Evolutionary conservation across 2,113 vertebrate genomes (phyloP).

Genomic region (Notarius quadriscutis): DNA sequence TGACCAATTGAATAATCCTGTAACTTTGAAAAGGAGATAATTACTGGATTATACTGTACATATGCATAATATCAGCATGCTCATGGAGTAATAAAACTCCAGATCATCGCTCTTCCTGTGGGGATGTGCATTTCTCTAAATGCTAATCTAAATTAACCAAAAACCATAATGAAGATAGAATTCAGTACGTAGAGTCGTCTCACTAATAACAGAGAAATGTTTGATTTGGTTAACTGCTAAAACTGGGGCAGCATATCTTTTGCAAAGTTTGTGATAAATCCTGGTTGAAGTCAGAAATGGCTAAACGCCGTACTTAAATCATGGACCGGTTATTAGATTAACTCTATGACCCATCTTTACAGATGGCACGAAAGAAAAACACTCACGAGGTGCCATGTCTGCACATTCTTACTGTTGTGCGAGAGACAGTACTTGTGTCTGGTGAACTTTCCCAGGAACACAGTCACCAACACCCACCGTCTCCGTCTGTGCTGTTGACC

Average conservation of each 20-base stretch:
- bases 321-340: not conserved
- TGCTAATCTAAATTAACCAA: not conserved
- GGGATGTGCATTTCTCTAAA: not conserved
- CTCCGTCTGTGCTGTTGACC: conserved; percentile 42
- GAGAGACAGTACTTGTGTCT: conserved; percentile 54
- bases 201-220: not conserved
- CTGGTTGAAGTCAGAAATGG: not conserved
- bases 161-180: not conserved
- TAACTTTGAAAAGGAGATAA: not conserved
- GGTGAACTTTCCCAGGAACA: conserved; percentile 55
- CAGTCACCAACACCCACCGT: conserved; percentile 44
- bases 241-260: not conserved
- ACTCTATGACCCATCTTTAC: conserved; percentile 22
- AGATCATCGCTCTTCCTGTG: not conserved
- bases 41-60: not conserved
- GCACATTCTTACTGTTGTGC: conserved; percentile 60
- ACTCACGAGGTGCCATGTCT: conserved; percentile 42
- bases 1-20: not conserved
- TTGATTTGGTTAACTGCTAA: not conserved
- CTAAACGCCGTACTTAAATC: not conserved
- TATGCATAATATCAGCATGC: not conserved
- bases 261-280: not conserved
- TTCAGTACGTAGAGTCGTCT: not conserved
- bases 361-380: conserved; percentile 32
- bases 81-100: not conserved